A percentile compares a stretch with the other conserved stretches of the same genome.
Evolutionary conservation across 2,888 invertebrate genomes (phyloP).

Genomic region (Chesias legatella): DNA sequence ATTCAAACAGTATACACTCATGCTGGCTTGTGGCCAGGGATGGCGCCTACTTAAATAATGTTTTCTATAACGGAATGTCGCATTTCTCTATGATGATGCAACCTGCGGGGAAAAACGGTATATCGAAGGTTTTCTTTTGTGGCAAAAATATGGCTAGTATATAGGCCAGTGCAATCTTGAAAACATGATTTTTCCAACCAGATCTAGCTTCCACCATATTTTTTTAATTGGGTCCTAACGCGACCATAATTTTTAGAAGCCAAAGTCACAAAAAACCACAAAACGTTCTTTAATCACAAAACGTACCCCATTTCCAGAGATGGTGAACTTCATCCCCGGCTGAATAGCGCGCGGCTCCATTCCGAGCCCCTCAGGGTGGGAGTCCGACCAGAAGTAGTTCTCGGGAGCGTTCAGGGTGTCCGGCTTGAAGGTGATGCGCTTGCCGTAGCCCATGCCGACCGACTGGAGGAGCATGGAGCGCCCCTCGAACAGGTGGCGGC

Average conservation of each 20-base stretch:
- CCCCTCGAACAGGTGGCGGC: conserved; percentile 83
- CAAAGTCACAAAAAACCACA: too few relatives aligned
- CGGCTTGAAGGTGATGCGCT: conserved; percentile 86
- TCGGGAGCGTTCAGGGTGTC: conserved; percentile 80
- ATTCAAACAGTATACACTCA: conserved; percentile 17
- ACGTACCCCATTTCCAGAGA: conserved; percentile 81
- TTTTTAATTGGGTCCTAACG: too few relatives aligned
- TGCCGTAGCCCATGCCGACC: conserved; percentile 88
- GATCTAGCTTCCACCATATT: too few relatives aligned
- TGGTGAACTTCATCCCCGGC: conserved; percentile 83
- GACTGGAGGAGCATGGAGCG: conserved; percentile 82
- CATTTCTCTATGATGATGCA: too few relatives aligned
- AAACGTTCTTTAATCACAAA: too few relatives aligned
- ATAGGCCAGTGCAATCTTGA: too few relatives aligned
- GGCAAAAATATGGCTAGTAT: too few relatives aligned
- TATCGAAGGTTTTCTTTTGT: too few relatives aligned
- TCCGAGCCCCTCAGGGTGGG: conserved; percentile 85
- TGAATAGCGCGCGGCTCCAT: conserved; percentile 84
- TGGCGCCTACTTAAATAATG: conserved; percentile 6
- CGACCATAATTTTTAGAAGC: too few relatives aligned
- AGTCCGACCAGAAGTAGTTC: conserved; percentile 90
- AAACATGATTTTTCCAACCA: too few relatives aligned
- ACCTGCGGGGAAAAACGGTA: too few relatives aligned
- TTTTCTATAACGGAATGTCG: too few relatives aligned
- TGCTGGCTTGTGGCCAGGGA: conserved; percentile 38